A percentile compares a stretch with the other conserved stretches of the same genome.
These are phyloP conservation scores for Loxodonta africana DNA, from an alignment of 2,113 vertebrate species.

Conservation along the genomic window DNA sequence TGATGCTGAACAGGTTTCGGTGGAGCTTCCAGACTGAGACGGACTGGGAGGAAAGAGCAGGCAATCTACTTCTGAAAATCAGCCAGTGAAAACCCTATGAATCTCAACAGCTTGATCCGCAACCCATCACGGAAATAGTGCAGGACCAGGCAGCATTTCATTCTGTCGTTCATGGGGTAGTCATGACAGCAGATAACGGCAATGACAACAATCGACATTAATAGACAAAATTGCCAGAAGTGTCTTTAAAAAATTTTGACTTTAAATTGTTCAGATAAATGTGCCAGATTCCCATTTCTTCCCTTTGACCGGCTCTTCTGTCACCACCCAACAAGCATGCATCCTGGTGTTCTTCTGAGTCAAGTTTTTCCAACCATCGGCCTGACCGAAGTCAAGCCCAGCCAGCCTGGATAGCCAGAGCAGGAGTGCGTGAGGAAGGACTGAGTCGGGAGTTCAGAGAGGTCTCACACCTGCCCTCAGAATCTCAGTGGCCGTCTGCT, in stretches of 20 bases:
- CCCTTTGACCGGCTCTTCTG: background rate
- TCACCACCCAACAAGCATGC: no score
- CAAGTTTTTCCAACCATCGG: accelerated
- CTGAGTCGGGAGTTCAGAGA: background rate
- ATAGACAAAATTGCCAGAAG: background rate
- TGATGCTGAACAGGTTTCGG: background rate
- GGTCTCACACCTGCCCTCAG: background rate
- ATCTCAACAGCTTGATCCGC: background rate
- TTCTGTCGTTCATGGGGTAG: background rate
- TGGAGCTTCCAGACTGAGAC: background rate
- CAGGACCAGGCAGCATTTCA: background rate
- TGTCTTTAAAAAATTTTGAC: background rate
- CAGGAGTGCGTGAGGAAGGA: background rate
- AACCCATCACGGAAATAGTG: no score
- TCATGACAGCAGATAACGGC: background rate
- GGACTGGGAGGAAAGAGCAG: background rate
- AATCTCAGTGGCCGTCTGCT: background rate
- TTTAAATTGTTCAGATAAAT: background rate
- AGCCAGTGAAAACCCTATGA: background rate
- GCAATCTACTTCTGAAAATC: no score
- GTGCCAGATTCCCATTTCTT: background rate
- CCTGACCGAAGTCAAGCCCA: no score
- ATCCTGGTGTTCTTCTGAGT: background rate
- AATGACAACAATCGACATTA: background rate
- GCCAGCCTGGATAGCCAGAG: background rate